Conservation (phyloP, 2,113 vertebrate species). For the Misgurnus anguillicaudatus region DNA sequence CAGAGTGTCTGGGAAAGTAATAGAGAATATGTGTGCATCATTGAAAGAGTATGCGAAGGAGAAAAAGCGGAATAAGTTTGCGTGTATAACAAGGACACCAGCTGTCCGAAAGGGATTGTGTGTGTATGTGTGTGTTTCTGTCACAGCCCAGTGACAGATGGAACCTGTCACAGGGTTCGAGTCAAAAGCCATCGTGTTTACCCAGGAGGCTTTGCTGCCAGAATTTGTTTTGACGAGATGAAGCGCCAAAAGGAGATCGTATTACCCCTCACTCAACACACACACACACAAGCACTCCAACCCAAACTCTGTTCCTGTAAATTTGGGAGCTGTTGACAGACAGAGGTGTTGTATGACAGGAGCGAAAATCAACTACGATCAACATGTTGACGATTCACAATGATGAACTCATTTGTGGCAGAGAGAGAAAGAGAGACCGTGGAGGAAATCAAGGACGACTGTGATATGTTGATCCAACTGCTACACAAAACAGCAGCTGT, state of each 20-base stretch:
- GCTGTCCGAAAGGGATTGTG: constrained; percentile 55
- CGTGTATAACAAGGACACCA: constrained; percentile 51
- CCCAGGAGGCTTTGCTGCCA: constrained; percentile 73
- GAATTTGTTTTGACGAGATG: constrained; percentile 75
- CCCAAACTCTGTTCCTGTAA: constrained; percentile 14
- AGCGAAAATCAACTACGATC: constrained; percentile 2
- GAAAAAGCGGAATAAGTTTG: constrained; percentile 38
- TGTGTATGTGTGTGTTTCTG: constrained; percentile 54
- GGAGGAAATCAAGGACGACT: neutral
- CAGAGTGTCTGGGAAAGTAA: constrained; percentile 5
- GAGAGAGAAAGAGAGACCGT: constrained; percentile 6
- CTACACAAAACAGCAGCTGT: constrained; percentile 28
- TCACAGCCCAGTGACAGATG: constrained; percentile 69
- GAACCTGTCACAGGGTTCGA: constrained; percentile 66
- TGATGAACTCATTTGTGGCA: constrained; percentile 2
- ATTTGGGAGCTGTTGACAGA: constrained; percentile 39
- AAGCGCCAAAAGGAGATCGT: constrained; percentile 72
- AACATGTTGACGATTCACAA: neutral
- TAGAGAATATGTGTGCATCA: constrained; percentile 3
- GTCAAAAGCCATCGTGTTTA: constrained; percentile 69
- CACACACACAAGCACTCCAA: constrained; percentile 29
- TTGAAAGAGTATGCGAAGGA: constrained; percentile 4
- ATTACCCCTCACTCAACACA: constrained; percentile 66
- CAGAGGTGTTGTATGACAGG: neutral
- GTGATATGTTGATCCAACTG: constrained; percentile 42